These are phyloP conservation scores for Cacatua alba DNA, from an alignment of 2,113 vertebrate species.

Conservation along the genomic window DNA sequence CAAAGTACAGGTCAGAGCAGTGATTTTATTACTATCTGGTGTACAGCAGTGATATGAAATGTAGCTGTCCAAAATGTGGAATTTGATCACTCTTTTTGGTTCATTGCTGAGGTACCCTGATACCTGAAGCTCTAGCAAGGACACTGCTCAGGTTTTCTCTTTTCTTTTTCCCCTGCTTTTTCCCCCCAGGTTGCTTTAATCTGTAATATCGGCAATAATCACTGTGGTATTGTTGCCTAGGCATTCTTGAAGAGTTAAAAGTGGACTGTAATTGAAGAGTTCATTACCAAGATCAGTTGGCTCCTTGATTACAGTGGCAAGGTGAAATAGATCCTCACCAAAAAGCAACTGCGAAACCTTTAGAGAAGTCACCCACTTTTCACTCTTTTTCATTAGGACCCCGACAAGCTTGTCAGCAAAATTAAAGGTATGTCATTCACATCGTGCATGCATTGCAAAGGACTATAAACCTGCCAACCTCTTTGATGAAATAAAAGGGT, in stretches of 20 bases:
- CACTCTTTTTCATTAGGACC: constrained; percentile 80
- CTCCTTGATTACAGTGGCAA: constrained; percentile 78
- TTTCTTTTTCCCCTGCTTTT: not conserved
- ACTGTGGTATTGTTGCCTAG: constrained; percentile 53
- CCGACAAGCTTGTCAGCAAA: constrained; percentile 94
- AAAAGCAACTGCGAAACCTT: constrained; percentile 85
- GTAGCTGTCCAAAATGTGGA: not conserved
- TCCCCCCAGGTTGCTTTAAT: constrained; percentile 18
- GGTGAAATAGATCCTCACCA: constrained; percentile 80
- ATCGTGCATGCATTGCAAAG: constrained; percentile 86
- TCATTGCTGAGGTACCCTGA: not conserved
- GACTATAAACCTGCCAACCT: constrained; percentile 91
- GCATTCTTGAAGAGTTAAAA: constrained; percentile 72
- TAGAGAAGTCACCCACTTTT: constrained; percentile 87
- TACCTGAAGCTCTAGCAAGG: not conserved
- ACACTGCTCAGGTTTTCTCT: not conserved
- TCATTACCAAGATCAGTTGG: constrained; percentile 79
- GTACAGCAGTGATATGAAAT: not conserved
- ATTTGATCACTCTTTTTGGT: not conserved
- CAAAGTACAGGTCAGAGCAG: not conserved
- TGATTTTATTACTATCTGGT: not conserved
- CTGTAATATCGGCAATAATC: constrained; percentile 64
- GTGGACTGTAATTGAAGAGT: constrained; percentile 79
- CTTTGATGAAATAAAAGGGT: constrained; percentile 88
- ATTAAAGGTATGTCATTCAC: constrained; percentile 96